These are phyloP conservation scores for Ceryle rudis DNA, from an alignment of 2,797 vertebrate species.

Conservation along the genomic window DNA sequence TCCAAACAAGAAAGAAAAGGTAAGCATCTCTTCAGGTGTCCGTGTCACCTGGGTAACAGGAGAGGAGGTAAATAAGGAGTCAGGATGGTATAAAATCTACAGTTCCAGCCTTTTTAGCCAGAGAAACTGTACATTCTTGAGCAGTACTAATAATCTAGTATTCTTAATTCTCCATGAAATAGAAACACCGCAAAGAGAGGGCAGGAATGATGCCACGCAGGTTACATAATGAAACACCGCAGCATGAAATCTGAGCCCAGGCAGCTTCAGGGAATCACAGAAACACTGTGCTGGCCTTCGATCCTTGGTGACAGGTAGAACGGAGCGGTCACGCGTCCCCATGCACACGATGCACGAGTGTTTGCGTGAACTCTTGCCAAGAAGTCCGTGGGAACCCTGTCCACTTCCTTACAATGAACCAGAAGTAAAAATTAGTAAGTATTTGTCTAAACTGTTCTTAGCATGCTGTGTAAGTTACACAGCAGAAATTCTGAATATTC, in stretches of 20 bases:
- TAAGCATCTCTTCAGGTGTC: background rate
- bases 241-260: background rate
- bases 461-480: background rate
- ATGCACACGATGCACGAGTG: rapidly evolving
- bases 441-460: background rate
- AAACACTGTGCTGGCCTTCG: background rate
- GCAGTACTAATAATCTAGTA: background rate
- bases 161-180: background rate
- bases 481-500: background rate
- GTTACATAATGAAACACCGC: background rate
- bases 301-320: background rate
- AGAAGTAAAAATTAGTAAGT: background rate
- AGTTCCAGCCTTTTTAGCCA: background rate
- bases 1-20: background rate
- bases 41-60: background rate
- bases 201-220: background rate
- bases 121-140: background rate
- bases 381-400: background rate
- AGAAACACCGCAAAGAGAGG: background rate
- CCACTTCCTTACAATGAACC: background rate
- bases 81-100: background rate
- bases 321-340: background rate
- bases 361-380: background rate
- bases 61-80: background rate
- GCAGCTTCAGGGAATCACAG: background rate